Conservation (phyloP, 2,113 vertebrate genomes). For the Odontophorus gujanensis region DNA sequence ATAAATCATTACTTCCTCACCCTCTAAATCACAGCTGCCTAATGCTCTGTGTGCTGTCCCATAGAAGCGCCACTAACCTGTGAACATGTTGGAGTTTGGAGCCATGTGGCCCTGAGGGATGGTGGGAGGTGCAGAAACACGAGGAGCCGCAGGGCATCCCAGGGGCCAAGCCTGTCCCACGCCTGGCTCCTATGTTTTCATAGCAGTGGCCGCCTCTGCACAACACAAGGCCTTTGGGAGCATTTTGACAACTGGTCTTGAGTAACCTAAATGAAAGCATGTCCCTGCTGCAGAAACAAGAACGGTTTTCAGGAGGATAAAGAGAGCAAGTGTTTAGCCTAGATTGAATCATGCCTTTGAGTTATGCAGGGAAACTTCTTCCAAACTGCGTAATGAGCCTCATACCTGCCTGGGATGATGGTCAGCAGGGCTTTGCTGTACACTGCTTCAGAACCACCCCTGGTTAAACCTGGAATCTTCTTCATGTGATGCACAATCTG, state of each 20-base stretch:
- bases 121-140: not conserved
- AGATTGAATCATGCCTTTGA: not conserved
- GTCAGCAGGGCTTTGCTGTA: not conserved
- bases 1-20: conserved; percentile 58
- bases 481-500: not conserved
- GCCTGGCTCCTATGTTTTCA: not conserved
- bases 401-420: not conserved
- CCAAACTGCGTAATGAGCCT: not conserved
- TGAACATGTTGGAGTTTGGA: not conserved
- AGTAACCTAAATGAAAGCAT: not conserved
- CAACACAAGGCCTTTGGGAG: not conserved
- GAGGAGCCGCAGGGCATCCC: fast-evolving
- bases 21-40: not conserved
- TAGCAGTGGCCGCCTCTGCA: fast-evolving
- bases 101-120: not conserved
- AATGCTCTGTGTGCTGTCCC: not conserved
- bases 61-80: not conserved
- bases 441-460: not conserved
- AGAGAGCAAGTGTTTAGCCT: not conserved
- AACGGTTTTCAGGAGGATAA: not conserved
- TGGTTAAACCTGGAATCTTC: not conserved
- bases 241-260: not conserved
- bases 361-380: not conserved
- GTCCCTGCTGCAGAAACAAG: not conserved
- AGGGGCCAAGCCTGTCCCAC: fast-evolving